A percentile compares a stretch with the other conserved stretches of the same genome.
These are phyloP conservation scores for Antrozous pallidus DNA, from an alignment of 2,797 vertebrate genomes.

Conservation along the genomic window DNA sequence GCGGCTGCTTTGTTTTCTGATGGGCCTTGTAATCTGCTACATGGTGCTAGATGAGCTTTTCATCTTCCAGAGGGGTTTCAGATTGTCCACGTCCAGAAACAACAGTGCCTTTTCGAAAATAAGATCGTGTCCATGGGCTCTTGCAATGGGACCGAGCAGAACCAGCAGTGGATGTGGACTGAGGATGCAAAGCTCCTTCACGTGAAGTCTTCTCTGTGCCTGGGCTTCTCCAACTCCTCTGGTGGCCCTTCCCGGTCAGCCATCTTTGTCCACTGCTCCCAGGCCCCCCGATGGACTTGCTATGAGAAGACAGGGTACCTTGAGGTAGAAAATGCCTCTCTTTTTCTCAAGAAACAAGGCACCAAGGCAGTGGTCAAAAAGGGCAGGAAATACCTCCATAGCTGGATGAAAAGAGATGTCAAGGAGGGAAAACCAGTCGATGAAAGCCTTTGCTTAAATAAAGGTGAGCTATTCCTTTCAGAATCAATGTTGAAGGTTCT, in stretches of 20 bases:
- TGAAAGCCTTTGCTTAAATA: conserved; percentile 83
- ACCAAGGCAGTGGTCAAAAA: conserved; percentile 81
- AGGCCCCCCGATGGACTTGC: conserved; percentile 88
- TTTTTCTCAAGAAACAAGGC: conserved; percentile 89
- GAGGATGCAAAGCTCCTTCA: conserved; percentile 83
- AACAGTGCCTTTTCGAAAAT: conserved; percentile 83
- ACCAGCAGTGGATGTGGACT: conserved; percentile 89
- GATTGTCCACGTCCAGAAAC: conserved; percentile 84
- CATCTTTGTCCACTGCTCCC: conserved; percentile 77
- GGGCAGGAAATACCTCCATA: conserved; percentile 84
- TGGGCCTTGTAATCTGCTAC: background rate
- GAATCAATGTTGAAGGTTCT: conserved; percentile 41
- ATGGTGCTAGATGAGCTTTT: conserved; percentile 69
- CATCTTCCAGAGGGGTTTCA: conserved; percentile 88
- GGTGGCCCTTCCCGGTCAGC: conserved; percentile 79
- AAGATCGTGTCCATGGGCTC: conserved; percentile 78
- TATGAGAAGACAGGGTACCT: conserved; percentile 78
- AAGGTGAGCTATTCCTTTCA: conserved; percentile 84
- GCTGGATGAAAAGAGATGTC: conserved; percentile 86
- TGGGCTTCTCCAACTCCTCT: conserved; percentile 79
- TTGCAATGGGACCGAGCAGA: conserved; percentile 82
- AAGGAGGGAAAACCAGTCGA: conserved; percentile 77
- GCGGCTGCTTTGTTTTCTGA: conserved; percentile 11
- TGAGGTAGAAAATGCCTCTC: conserved; percentile 82
- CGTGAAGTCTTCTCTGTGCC: conserved; percentile 82